Evolutionary conservation across 2,113 vertebrate genomes (phyloP).

Genomic region (Pelvicachromis taeniatus): DNA sequence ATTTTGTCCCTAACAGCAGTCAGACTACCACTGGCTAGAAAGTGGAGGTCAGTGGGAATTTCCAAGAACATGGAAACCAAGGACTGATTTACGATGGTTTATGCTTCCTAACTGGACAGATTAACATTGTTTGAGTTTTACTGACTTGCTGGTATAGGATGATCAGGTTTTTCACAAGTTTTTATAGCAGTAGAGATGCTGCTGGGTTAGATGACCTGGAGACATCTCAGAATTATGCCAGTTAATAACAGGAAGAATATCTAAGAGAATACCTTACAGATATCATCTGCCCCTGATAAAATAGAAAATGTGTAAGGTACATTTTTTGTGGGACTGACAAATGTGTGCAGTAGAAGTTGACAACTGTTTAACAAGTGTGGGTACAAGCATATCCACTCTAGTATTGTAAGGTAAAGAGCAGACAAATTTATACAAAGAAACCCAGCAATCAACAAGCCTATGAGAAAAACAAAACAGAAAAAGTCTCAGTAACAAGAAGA

Average conservation of each 20-base stretch:
- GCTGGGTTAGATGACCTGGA: neutral
- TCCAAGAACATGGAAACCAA: neutral
- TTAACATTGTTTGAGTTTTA: neutral
- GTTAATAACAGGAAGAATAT: neutral
- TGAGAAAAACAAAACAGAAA: neutral
- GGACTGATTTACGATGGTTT: neutral
- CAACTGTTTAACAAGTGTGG: neutral
- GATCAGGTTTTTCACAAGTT: neutral
- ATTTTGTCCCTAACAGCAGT: neutral
- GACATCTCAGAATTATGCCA: neutral
- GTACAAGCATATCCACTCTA: neutral
- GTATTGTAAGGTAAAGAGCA: neutral
- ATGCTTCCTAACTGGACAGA: neutral
- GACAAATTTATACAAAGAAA: neutral
- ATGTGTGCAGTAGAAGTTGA: neutral
- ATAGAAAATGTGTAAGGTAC: neutral
- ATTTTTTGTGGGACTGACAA: neutral
- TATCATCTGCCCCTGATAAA: neutral
- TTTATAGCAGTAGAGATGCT: neutral
- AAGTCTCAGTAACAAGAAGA: neutral
- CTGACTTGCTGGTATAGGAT: neutral
- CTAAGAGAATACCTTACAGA: neutral
- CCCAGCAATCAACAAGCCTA: neutral
- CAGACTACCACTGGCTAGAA: neutral
- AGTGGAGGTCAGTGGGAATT: neutral